phyloP scores from a whole-genome alignment of 2,113 vertebrate species.

The Bucco capensis region DNA sequence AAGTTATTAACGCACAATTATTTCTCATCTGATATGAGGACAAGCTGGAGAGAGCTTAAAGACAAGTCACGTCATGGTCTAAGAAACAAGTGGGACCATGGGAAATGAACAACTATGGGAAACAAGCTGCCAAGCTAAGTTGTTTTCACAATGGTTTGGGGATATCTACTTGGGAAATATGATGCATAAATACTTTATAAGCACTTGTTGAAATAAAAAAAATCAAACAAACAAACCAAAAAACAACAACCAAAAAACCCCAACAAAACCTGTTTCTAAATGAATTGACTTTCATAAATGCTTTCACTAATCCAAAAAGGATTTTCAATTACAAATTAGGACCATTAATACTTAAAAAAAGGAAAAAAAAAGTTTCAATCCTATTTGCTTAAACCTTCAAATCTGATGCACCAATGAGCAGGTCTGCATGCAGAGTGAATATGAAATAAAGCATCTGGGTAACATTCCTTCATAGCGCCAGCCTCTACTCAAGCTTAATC shows the following conservation, averaged over 20 bases:
- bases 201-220: background rate
- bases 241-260: too few species aligned
- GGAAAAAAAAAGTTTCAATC: background rate
- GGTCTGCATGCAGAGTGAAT: background rate
- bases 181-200: background rate
- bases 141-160: background rate
- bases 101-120: background rate
- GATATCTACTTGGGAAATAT: background rate
- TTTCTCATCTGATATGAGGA: background rate
- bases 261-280: background rate
- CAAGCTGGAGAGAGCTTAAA: background rate
- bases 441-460: slow-evolving; percentile 58
- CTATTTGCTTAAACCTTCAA: background rate
- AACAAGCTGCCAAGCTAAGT: background rate
- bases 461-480: slow-evolving; percentile 27
- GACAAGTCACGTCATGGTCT: background rate
- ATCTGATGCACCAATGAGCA: background rate
- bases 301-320: slow-evolving; percentile 7
- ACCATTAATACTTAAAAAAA: background rate
- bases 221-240: too few species aligned
- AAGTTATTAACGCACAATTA: background rate
- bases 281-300: background rate
- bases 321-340: background rate
- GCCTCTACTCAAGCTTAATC: slow-evolving; percentile 7
- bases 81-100: background rate